These are phyloP conservation scores for Drosophila malerkotliana DNA, from an alignment of 1,140 invertebrate species.

Conservation along the genomic window DNA sequence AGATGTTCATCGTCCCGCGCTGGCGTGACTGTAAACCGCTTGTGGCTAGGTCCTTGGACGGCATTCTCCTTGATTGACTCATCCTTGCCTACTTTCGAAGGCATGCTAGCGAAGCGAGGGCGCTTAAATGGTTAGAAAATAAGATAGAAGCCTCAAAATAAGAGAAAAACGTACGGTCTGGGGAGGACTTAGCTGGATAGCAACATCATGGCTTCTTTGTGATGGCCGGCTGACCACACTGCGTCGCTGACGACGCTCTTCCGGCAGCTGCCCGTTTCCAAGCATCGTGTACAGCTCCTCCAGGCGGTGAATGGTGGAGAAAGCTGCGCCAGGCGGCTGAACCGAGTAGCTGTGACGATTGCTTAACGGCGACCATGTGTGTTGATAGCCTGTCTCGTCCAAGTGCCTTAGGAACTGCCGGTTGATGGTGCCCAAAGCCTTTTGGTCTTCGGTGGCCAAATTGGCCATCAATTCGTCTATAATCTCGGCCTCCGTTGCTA, in stretches of 20 bases:
- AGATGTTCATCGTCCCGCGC: conserved; percentile 46
- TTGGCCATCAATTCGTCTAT: conserved; percentile 74
- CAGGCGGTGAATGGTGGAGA: conserved; percentile 67
- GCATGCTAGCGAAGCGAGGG: conserved; percentile 68
- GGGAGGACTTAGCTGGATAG: conserved; percentile 17
- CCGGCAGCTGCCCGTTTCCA: conserved; percentile 1
- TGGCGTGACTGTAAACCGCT: conserved; percentile 66
- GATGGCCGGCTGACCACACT: conserved; percentile 40
- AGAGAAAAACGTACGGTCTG: conserved; percentile 22
- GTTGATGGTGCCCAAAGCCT: conserved; percentile 53
- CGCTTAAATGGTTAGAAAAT: conserved; percentile 26
- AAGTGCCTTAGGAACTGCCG: conserved; percentile 59
- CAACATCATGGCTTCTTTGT: conserved; percentile 37
- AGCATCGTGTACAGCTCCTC: conserved; percentile 65
- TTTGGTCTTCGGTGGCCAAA: conserved; percentile 56
- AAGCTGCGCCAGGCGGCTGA: conserved; percentile 19
- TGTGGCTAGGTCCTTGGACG: conserved; percentile 17
- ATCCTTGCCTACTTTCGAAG: conserved; percentile 23
- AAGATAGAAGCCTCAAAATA: neutral
- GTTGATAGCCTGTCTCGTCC: conserved; percentile 63
- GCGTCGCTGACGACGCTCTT: conserved; percentile 19
- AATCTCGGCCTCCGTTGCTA: conserved; percentile 58
- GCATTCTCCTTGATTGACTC: conserved; percentile 10
- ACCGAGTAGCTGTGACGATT: conserved; percentile 56
- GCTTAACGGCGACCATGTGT: conserved; percentile 77